phyloP scores from a whole-genome alignment of 2,888 invertebrate genomes.

The Lasius platythorax region DNA sequence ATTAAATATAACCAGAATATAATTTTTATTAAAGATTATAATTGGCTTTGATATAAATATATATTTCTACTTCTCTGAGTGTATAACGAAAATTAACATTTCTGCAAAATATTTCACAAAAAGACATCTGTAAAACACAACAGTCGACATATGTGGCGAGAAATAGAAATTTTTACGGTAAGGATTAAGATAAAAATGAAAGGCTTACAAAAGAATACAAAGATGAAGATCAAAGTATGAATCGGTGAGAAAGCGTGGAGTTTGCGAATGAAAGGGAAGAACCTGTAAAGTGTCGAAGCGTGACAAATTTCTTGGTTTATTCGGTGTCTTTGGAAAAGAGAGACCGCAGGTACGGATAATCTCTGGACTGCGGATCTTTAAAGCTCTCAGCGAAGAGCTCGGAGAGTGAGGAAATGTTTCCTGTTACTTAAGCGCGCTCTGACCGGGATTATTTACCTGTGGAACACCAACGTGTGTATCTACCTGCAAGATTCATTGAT shows the following conservation, averaged over 20 bases:
- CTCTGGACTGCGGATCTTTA: constrained; percentile 58
- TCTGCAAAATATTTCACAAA: neutral
- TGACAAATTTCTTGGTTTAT: constrained; percentile 75
- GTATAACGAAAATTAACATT: neutral
- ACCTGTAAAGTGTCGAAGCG: constrained; percentile 75
- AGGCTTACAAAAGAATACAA: constrained; percentile 17
- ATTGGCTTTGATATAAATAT: neutral
- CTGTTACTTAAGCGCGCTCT: constrained; percentile 40
- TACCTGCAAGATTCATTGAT: constrained; percentile 81
- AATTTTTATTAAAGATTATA: neutral
- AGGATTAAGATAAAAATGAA: constrained; percentile 8
- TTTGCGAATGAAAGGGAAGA: constrained; percentile 27
- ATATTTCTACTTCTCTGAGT: neutral
- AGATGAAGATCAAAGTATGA: constrained; percentile 11
- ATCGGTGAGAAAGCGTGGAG: neutral
- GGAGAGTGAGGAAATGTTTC: constrained; percentile 30
- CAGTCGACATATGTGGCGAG: neutral
- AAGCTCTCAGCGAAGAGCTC: constrained; percentile 14
- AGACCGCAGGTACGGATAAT: constrained; percentile 71
- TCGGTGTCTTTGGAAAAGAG: constrained; percentile 77
- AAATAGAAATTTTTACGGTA: neutral
- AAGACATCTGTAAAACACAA: neutral
- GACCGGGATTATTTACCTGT: constrained; percentile 73
- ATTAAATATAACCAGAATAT: neutral
- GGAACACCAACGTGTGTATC: constrained; percentile 77